Conservation (phyloP, 2,113 vertebrate species). For the Eurystomus gularis region DNA sequence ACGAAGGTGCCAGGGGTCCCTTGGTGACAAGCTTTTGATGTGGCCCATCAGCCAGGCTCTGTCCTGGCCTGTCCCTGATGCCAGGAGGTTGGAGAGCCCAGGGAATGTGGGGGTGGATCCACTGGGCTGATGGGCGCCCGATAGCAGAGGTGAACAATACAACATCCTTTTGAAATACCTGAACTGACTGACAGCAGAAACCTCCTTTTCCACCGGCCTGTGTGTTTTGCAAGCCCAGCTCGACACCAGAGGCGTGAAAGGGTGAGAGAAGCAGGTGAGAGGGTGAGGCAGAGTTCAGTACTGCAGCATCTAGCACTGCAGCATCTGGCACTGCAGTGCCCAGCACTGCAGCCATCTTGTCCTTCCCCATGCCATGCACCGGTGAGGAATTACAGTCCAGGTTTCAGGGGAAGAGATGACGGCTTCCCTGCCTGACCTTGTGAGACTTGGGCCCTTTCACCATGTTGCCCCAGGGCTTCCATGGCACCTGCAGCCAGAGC, state of each 20-base stretch:
- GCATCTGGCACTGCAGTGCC: too few species aligned
- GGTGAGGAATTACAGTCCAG: not conserved
- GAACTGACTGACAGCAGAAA: not conserved
- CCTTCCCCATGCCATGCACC: rapidly evolving
- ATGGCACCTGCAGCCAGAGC: not conserved
- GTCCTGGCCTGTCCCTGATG: not conserved
- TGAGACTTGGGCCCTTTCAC: not conserved
- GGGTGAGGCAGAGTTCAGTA: not conserved
- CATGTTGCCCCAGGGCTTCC: not conserved
- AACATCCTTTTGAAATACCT: not conserved
- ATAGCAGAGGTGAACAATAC: not conserved
- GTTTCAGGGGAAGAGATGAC: not conserved
- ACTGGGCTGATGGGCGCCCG: not conserved
- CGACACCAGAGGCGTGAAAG: not conserved
- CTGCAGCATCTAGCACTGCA: rapidly evolving
- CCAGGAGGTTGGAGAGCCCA: not conserved
- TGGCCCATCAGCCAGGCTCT: not conserved
- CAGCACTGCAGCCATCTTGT: rapidly evolving
- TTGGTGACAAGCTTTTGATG: not conserved
- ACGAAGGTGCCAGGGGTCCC: rapidly evolving
- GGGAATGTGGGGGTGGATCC: rapidly evolving
- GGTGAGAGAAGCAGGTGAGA: not conserved
- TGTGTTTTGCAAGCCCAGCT: not conserved
- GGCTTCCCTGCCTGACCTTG: not conserved
- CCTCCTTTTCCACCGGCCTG: not conserved